Conservation (phyloP, 2,113 vertebrate genomes). For the Heteronetta atricapilla region DNA sequence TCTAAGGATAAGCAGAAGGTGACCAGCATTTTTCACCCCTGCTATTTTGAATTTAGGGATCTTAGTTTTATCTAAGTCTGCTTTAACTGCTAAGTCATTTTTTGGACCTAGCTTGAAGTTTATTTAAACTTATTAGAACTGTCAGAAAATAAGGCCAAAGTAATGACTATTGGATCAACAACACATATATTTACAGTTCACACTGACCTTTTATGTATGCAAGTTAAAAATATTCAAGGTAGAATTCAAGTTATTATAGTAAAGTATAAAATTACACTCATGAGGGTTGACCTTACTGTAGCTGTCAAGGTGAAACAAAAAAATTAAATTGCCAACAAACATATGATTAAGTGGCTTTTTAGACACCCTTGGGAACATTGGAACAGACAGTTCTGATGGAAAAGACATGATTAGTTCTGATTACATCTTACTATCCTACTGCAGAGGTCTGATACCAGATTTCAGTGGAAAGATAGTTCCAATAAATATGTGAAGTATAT, state of each 20-base stretch:
- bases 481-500: slow-evolving; percentile 2
- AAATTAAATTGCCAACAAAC: slow-evolving; percentile 64
- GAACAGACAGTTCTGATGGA: slow-evolving; percentile 13
- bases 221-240: slow-evolving; percentile 61
- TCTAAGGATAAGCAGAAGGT: background rate
- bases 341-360: slow-evolving; percentile 59
- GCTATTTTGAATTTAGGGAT: background rate
- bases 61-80: background rate
- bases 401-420: slow-evolving; percentile 43
- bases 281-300: slow-evolving; percentile 54
- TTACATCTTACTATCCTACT: slow-evolving; percentile 13
- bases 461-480: slow-evolving; percentile 3
- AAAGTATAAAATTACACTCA: slow-evolving; percentile 57
- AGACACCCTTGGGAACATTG: background rate
- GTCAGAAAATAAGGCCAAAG: slow-evolving; percentile 50
- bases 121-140: slow-evolving; percentile 24
- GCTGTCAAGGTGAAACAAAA: slow-evolving; percentile 64
- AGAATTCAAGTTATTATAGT: slow-evolving; percentile 48
- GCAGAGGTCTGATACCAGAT: slow-evolving; percentile 13
- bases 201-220: slow-evolving; percentile 50
- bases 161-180: background rate
- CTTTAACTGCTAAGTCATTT: background rate
- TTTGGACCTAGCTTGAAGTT: background rate
- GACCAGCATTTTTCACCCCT: background rate
- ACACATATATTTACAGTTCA: slow-evolving; percentile 63